Conservation (phyloP, 2,797 vertebrate genomes). For the Parambassis ranga region DNA sequence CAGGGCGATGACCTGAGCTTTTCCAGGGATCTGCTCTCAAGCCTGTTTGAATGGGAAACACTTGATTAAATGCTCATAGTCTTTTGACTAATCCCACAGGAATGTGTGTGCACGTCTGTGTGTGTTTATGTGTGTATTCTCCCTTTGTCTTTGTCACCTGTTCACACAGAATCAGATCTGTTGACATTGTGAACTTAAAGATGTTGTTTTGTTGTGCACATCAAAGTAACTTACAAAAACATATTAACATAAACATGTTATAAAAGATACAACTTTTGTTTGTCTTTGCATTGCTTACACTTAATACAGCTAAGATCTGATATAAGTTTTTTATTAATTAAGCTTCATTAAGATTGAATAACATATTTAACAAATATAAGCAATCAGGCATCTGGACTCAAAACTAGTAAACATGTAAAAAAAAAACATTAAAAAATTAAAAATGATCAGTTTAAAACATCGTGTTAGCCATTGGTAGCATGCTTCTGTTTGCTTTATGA, state of each 20-base stretch:
- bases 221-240: background rate
- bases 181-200: slow-evolving; percentile 26
- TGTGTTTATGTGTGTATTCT: slow-evolving; percentile 6
- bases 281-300: too few species aligned
- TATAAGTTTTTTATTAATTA: too few species aligned
- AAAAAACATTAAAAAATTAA: too few species aligned
- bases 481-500: background rate
- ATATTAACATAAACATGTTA: background rate
- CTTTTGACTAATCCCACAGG: slow-evolving; percentile 62
- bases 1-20: slow-evolving; percentile 73
- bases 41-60: slow-evolving; percentile 64
- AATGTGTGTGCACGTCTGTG: slow-evolving; percentile 41
- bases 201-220: background rate
- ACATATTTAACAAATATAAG: background rate
- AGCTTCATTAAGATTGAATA: too few species aligned
- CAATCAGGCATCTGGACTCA: too few species aligned
- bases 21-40: slow-evolving; percentile 81
- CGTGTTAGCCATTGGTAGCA: background rate
- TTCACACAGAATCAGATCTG: background rate
- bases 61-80: slow-evolving; percentile 67
- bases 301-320: too few species aligned
- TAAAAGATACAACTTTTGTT: too few species aligned
- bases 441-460: background rate
- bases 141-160: slow-evolving; percentile 36
- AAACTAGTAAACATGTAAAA: too few species aligned